Evolutionary conservation across 2,113 vertebrate species (phyloP).

Genomic region (Ciconia stormi): DNA sequence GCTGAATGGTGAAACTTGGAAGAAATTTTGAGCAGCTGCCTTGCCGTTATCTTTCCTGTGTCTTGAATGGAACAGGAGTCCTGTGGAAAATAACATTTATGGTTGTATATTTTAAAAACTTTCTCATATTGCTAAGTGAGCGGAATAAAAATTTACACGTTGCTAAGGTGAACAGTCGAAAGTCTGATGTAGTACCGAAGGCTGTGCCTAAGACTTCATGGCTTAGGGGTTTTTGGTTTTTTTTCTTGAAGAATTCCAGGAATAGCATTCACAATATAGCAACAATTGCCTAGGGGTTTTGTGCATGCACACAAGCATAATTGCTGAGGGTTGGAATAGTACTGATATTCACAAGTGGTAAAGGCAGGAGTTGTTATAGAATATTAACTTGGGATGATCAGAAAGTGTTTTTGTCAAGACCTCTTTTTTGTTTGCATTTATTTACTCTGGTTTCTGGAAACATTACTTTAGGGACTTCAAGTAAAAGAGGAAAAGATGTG

Average conservation of each 20-base stretch:
- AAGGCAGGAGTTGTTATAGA: not conserved
- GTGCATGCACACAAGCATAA: not conserved
- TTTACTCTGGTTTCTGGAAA: not conserved
- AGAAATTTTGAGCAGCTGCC: not conserved
- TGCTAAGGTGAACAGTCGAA: not conserved
- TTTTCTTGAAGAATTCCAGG: not conserved
- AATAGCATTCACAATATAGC: not conserved
- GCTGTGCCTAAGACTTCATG: not conserved
- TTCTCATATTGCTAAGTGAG: not conserved
- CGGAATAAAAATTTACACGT: not conserved
- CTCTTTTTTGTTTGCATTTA: not conserved
- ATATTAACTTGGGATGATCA: not conserved
- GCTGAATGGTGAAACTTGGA: not conserved
- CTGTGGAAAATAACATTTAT: not conserved
- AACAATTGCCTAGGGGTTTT: not conserved
- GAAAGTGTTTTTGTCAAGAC: not conserved
- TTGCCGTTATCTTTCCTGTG: not conserved
- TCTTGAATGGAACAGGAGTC: not conserved
- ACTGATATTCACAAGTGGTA: not conserved
- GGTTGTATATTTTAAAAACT: not conserved
- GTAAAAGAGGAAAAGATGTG: not conserved
- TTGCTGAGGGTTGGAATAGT: not conserved
- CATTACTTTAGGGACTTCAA: not conserved
- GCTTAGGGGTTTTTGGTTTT: not conserved
- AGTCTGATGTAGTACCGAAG: not conserved